Base-by-base conservation (phyloP, 2,888 invertebrate species). In the Lepidocyrtinus sp. region DNA sequence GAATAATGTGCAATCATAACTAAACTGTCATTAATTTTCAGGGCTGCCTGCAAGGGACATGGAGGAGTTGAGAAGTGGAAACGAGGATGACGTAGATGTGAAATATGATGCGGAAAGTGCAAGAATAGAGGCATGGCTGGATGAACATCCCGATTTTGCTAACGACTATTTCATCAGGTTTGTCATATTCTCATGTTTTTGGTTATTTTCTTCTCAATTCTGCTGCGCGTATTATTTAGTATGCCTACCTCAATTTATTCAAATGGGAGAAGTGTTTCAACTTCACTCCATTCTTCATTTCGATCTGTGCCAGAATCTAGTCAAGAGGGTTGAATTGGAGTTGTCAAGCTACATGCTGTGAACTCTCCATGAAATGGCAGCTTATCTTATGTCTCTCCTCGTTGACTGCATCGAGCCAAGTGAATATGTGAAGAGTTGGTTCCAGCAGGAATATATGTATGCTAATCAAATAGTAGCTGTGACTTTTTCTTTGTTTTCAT, bases 121-220 rank as follows among this genome's bases (percentile, higher is more conserved):
- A 79, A 93, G 94, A 85, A 96, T 97, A 91, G 97, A 97, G 90
- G 93, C 96, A 87, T 98, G 97, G 97, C 92, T 98, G 87, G 97
- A 98, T 90, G 97, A 97, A 89, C 97, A 98, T 91, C 96, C 95
- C 87, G 96, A 96, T 89, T 98, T 97, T 89, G 95, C 96, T 86
- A 95, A 96, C 89, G 96, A 97, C 90, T 98, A 97, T 90, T 97
- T 97, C 89, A 91, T 96, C 89, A 94, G 96, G 96, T 95, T 88
- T 89, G 89, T 75, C 22, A 26, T 15, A 19, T 2, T 45, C 2
- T 45, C 7, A 36, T 61, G 61, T 61, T 21, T 50, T n/a, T n/a
- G n/a, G 12, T 7, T 2, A 7, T 50, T 50, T 50, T 12, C 12
- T 50, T 50, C 17, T 12, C 50, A 50, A n/a, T n/a, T n/a, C n/a